These are phyloP conservation scores for Salmo trutta DNA, from an alignment of 2,797 vertebrate species.

Conservation along the genomic window DNA sequence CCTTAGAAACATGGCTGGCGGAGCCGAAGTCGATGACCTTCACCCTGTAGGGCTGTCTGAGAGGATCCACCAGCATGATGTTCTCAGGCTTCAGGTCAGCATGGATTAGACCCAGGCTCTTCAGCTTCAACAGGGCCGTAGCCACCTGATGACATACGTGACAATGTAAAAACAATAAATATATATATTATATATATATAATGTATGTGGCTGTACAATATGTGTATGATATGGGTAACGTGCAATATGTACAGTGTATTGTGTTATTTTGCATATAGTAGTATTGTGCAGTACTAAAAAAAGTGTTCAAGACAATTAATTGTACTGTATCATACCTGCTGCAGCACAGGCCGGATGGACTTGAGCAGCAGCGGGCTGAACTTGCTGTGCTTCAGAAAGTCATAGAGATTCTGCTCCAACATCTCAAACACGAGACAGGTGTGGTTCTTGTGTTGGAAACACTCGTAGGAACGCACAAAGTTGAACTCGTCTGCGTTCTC, in stretches of 20 bases:
- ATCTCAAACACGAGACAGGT: constrained; percentile 99
- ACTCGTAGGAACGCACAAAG: constrained; percentile 97
- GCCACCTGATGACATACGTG: constrained; percentile 68
- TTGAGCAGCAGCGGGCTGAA: constrained; percentile 96
- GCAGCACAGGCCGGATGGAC: constrained; percentile 93
- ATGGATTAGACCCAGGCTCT: constrained; percentile 94
- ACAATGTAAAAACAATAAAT: background rate
- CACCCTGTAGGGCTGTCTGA: constrained; percentile 92
- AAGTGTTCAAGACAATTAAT: no score
- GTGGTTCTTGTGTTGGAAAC: constrained; percentile 99
- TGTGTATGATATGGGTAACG: background rate
- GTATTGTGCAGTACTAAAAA: no score
- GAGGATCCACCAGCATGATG: constrained; percentile 97
- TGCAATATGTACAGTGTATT: background rate
- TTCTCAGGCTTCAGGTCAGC: constrained; percentile 97
- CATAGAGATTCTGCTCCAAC: constrained; percentile 98
- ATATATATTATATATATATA: background rate
- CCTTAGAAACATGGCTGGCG: constrained; percentile 96
- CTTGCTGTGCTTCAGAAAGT: constrained; percentile 98
- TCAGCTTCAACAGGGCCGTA: constrained; percentile 95
- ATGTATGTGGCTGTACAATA: background rate
- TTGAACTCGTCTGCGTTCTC: constrained; percentile 98
- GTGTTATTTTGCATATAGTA: background rate
- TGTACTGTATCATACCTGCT: constrained; percentile 71
- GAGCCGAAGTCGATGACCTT: constrained; percentile 99